Evolutionary conservation across 2,888 invertebrate species (phyloP).

Genomic region (Athalia rosae): DNA sequence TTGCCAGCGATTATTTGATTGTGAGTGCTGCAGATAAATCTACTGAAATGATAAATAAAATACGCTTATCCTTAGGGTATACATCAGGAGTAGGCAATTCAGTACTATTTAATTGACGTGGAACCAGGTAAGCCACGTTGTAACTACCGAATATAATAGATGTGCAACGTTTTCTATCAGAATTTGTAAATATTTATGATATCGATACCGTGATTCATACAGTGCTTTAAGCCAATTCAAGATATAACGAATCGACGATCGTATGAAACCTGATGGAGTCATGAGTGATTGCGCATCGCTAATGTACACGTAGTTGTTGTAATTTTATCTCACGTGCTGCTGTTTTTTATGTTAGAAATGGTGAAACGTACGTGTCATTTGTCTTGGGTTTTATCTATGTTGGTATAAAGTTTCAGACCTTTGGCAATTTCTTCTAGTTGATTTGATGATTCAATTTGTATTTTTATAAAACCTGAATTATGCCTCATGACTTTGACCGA

Average conservation of each 20-base stretch:
- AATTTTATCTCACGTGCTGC: slow-evolving; percentile 4
- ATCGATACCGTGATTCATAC: background rate
- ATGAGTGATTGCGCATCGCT: slow-evolving; percentile 21
- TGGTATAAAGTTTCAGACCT: slow-evolving; percentile 6
- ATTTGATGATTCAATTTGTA: slow-evolving; percentile 33
- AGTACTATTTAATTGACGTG: slow-evolving; percentile 12
- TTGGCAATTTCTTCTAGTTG: background rate
- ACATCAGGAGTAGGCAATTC: slow-evolving; percentile 33
- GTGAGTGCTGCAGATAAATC: slow-evolving; percentile 2
- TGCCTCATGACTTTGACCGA: slow-evolving; percentile 12
- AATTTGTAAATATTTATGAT: slow-evolving; percentile 16
- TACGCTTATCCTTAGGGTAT: slow-evolving; percentile 24
- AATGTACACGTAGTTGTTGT: slow-evolving; percentile 23
- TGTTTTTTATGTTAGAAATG: too few species aligned
- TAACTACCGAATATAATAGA: background rate
- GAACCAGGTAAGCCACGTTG: slow-evolving; percentile 19
- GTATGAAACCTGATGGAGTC: background rate
- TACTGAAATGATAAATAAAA: background rate
- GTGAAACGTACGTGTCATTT: slow-evolving; percentile 13
- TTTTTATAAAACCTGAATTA: slow-evolving; percentile 25
- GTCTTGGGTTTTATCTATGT: background rate
- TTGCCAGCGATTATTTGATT: slow-evolving; percentile 33
- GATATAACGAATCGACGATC: background rate
- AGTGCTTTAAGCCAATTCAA: background rate
- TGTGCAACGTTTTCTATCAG: slow-evolving; percentile 2